Evolutionary conservation across 2,888 invertebrate species (phyloP), one percentile per base, ranked within the genome.

Genomic region (Sesamia inferens): DNA sequence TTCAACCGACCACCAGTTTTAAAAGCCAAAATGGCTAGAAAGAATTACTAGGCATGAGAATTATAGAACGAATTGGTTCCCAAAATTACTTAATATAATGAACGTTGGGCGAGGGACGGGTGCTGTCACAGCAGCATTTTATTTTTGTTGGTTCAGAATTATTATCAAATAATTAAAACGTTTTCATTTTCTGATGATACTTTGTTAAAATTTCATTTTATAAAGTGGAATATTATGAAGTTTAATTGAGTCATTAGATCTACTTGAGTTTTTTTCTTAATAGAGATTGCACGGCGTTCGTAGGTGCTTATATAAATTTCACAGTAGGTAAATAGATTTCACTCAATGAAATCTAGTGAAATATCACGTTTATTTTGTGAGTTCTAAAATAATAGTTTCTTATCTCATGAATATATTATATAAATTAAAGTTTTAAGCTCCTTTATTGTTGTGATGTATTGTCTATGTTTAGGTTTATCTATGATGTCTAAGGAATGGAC

Each of bases 21-120:
- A n/a, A n/a, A n/a, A n/a, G n/a, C n/a, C n/a, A n/a, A n/a, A n/a
- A n/a, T n/a, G n/a, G n/a, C n/a, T n/a, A n/a, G n/a, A n/a, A n/a
- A n/a, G n/a, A n/a, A n/a, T n/a, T n/a, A n/a, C n/a, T n/a, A n/a
- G n/a, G n/a, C n/a, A n/a, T n/a, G n/a, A n/a, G n/a, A n/a, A 31
- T 31, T 69, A 71, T 67, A 68, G 57, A 76, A 71, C 31, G 65
- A 68, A 51, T 58, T 59, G 51, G 57, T 68, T 69, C n/a, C 57
- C 39, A 16, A 48, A 80, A 74, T 73, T 14, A 8, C 54, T 64
- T 69, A 76, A 76, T n/a, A 70, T 65, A 79, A 57, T 42, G 13
- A 57, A 58, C 24, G 48, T 65, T 19, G 13, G 44, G 8, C 24
- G 54, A 47, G 22, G 24, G 24, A 31, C 48, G 54, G 54, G 58